Evolutionary conservation across 1,140 invertebrate genomes (phyloP), one percentile per base, ranked within the genome.

Genomic region (Musca vetustissima): DNA sequence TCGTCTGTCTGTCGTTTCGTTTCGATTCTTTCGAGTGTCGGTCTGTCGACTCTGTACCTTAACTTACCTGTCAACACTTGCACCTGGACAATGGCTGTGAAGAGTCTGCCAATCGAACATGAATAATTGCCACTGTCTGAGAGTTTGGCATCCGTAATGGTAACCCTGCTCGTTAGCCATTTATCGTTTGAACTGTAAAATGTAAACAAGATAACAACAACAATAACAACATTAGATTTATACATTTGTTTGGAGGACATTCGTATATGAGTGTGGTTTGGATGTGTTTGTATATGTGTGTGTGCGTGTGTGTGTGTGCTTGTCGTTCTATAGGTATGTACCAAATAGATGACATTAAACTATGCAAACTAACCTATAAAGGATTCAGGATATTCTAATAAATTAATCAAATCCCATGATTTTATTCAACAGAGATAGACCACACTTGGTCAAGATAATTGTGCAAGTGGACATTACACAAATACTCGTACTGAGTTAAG

Each of bases 101-200:
- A 82, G 13, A 81, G 74, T 71, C 79, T 72, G 8, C 77, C 74
- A 47, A 83, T 77, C 17, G 80, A 82, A 73, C 83, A 83, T 47
- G 82, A 78, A 74, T 83, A 83, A 47, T 81, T 79, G 28, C 83
- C 83, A 67, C 81, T 83, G 67, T 83, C 80, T 0, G 76, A 74
- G 64, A 82, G 74, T 55, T 82, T 81, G 19, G 83, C 83, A 69
- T 82, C 79, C 14, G 70, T 66, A 64, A 83, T 80, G 17, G 81
- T 77, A 68, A 83, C 74, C 19, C 79, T 73, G 72, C 79, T 81
- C 7, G 68, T 81, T 11, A 79, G 73, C 79, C 79, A 81, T 59
- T 74, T 76, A 66, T 75, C 78, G 57, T 79, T 82, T 36, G 81
- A 76, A 66, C 83, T 83, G 50, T 14, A 49, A 61, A 61, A 61